Percentiles rank a stretch among this genome's conserved stretches.
Evolutionary conservation across 2,888 invertebrate species (phyloP).

Genomic region (Cyaniris semiargus): DNA sequence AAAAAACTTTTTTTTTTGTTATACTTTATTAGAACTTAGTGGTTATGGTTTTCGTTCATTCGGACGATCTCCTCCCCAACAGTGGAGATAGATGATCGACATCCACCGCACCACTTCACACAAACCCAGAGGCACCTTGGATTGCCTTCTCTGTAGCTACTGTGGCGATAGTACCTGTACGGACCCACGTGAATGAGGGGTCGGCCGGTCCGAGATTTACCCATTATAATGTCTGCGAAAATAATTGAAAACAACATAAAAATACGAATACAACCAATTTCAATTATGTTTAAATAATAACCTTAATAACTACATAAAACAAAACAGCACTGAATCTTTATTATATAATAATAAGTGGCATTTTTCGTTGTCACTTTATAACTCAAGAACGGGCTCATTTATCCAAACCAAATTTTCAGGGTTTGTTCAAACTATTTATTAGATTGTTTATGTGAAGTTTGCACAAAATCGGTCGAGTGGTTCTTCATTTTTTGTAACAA

Average conservation of each 20-base stretch:
- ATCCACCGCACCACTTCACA: slow-evolving; percentile 43
- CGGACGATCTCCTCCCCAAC: background rate
- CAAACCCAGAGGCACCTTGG: slow-evolving; percentile 53
- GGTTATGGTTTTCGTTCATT: slow-evolving; percentile 33
- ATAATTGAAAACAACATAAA: background rate
- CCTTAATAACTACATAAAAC: background rate
- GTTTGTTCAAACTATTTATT: too few species aligned
- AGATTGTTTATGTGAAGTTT: too few species aligned
- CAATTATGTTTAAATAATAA: background rate
- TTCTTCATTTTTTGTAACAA: too few species aligned
- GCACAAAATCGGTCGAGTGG: too few species aligned
- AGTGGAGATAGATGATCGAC: slow-evolving; percentile 35
- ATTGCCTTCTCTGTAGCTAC: slow-evolving; percentile 49
- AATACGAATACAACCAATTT: background rate
- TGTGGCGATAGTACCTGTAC: slow-evolving; percentile 35
- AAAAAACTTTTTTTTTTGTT: too few species aligned
- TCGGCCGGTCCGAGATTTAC: background rate
- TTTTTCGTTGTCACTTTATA: too few species aligned
- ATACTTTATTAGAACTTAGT: slow-evolving; percentile 33
- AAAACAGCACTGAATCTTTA: background rate
- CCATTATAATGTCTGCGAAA: background rate
- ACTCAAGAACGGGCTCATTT: too few species aligned
- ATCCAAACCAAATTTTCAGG: too few species aligned
- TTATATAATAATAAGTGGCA: too few species aligned
- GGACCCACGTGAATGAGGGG: background rate